Base-by-base conservation (phyloP, 2,888 invertebrate genomes). In the Drosophila ustulata region DNA sequence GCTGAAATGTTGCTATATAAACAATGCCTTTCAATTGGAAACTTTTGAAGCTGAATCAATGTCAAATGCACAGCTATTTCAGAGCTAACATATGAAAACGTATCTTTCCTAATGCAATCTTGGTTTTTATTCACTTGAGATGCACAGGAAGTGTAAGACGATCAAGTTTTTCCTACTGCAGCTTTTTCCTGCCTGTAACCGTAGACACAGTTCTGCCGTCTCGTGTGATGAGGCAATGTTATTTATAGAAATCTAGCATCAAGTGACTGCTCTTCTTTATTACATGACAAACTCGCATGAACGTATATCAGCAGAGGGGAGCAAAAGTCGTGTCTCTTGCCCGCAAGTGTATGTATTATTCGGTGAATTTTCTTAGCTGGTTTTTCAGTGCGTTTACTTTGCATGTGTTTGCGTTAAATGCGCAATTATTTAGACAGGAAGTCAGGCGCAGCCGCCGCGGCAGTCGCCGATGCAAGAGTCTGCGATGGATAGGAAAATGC, bases 361-460 rank as follows among this genome's bases (percentile, higher is more conserved):
- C 53, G 53, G 41, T 39, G 25, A 18, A 6, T 34, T 32, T 50
- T 43, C 28, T 23, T 56, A 8, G 32, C 32, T 6, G 8, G 23
- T 7, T 39, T n/a, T 34, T 18, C 37, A 25, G 13, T 49, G 61
- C 55, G 52, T 53, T 68, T 63, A 39, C 80, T 68, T 66, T 51
- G 71, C 76, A 71, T 79, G 63, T 82, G 74, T 75, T 78, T 80
- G 75, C 68, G 45, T 66, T 66, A 59, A 71, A 66, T 75, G 71
- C 66, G 80, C 71, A 75, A 82, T 84, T 82, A 82, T 80, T 85
- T 84, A 61, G 70, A 84, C 84, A 84, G 84, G 84, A 82, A 82
- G 82, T 79, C 84, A 74, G 71, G 50, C 81, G 68, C 71, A 41
- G 69, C 71, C 46, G 65, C 30, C 18, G 39, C 47, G 28, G 70